Evolutionary conservation across 2,888 invertebrate genomes (phyloP), one percentile per base, ranked within the genome.

Genomic region (Galerucella pusilla): DNA sequence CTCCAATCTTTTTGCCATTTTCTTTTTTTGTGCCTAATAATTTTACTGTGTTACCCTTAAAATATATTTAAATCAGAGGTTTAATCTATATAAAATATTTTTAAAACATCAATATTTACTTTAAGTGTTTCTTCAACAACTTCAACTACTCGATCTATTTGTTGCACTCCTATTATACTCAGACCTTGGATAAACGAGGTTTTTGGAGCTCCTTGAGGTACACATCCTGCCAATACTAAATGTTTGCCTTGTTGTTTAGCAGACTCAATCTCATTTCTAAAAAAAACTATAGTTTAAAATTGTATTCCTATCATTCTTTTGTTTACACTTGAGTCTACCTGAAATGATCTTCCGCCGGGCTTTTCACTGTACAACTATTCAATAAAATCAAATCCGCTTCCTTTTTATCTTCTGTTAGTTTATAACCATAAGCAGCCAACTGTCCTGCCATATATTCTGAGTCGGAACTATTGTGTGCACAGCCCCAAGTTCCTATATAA

Each of bases 391-490:
- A 88, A 87, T 98, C 95, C 0, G 99, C 98, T 12, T 90, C 89
- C 66, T 90, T 89, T 88, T 96, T 95, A 76, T 95, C 92, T 63
- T 95, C 93, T 0, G 94, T 95, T 65, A 98, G 90, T 72, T 90
- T 91, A 86, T 97, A 98, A 0, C 98, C 98, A 83, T 94, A 95
- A 0, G 94, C 91, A 0, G 96, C 94, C 74, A 99, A 88, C 81
- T 97, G 93, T 0, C 99, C 99, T 0, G 97, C 97, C 99, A 99
- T 99, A 86, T 99, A 99, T 89, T 99, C 99, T 0, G 97, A 95
- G 87, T 99, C 99, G 0, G 97, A 97, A 86, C 93, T 97, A 88
- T 99, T 99, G 89, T 99, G 99, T 0, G 98, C 95, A 87, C 98
- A 99, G 5, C 98, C 98, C 98, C 98, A 98, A 74, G 98, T 98